These are phyloP conservation scores for Podarcis lilfordi DNA, from an alignment of 2,797 vertebrate genomes.

Conservation along the genomic window DNA sequence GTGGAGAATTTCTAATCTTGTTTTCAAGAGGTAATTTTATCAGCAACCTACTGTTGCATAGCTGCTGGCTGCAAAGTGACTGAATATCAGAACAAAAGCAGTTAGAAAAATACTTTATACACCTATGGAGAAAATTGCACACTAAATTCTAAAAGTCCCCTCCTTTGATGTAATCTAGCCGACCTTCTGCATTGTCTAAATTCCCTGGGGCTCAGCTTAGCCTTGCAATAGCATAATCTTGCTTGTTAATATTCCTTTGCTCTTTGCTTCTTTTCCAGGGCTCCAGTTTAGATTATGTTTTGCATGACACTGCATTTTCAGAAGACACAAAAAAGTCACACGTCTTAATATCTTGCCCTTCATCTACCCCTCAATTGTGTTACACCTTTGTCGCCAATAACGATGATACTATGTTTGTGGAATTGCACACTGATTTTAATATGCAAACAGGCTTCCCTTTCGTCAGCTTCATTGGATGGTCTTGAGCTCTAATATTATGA, in stretches of 20 bases:
- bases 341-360: conserved; percentile 33
- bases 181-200: conserved; percentile 43
- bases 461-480: not conserved
- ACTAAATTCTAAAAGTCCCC: conserved; percentile 39
- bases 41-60: conserved; percentile 40
- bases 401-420: not conserved
- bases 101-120: conserved; percentile 47
- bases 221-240: conserved; percentile 36
- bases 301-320: conserved; percentile 22
- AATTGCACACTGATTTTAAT: not conserved
- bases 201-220: conserved; percentile 25
- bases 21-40: conserved; percentile 63
- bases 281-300: not conserved
- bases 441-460: not conserved
- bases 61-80: not conserved
- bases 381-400: not conserved
- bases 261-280: conserved; percentile 46
- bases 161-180: conserved; percentile 36
- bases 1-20: conserved; percentile 59
- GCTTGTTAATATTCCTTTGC: conserved; percentile 53
- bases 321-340: conserved; percentile 20
- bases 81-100: conserved; percentile 56
- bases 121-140: conserved; percentile 52
- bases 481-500: too few species aligned
- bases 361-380: conserved; percentile 6